Evolutionary conservation across 2,797 vertebrate species (phyloP).

Genomic region (Tokudaia muenninki): DNA sequence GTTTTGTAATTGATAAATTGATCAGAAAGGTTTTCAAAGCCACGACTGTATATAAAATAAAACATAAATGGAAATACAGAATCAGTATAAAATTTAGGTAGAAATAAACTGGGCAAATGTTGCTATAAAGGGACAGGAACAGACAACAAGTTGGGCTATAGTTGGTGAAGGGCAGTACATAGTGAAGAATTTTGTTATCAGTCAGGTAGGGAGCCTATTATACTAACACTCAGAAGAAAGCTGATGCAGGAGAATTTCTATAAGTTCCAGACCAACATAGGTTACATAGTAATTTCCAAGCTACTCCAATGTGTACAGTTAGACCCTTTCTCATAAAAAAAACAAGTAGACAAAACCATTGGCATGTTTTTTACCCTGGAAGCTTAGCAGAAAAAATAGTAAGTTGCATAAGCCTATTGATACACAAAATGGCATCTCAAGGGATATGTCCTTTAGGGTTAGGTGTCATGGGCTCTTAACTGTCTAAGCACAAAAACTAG

Average conservation of each 20-base stretch:
- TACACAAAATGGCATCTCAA: neutral
- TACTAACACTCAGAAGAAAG: neutral
- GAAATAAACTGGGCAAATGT: neutral
- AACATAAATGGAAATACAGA: neutral
- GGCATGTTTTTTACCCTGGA: neutral
- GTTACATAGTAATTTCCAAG: neutral
- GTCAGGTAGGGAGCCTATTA: neutral
- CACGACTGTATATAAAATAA: neutral
- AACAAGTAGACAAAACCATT: neutral
- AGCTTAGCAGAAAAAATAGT: neutral
- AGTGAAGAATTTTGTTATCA: neutral
- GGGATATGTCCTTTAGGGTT: neutral
- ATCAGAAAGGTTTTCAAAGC: constrained; percentile 7
- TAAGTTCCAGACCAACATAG: neutral
- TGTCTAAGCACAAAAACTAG: neutral
- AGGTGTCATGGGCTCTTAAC: neutral
- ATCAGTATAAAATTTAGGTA: neutral
- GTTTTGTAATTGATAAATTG: no score
- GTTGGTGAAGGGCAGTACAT: neutral
- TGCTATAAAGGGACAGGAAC: neutral
- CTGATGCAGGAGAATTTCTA: neutral
- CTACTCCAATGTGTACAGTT: neutral
- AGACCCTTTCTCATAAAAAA: neutral
- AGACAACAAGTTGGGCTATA: neutral
- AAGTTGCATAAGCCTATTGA: neutral